Evolutionary conservation across 2,797 vertebrate genomes (phyloP).

Genomic region (Eospalax fontanierii): DNA sequence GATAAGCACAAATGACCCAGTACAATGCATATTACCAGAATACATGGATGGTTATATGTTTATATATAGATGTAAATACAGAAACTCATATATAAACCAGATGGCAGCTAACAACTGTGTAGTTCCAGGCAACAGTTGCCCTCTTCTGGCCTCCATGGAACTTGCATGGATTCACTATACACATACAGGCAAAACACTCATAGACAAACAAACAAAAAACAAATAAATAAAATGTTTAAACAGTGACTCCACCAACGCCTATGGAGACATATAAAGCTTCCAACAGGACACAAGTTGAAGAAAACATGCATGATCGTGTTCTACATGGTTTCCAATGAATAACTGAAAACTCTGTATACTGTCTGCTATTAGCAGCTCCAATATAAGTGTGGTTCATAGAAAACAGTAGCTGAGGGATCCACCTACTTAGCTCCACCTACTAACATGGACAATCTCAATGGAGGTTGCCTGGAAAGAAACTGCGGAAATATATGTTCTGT

Average conservation of each 20-base stretch:
- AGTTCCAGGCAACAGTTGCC: too few relatives aligned
- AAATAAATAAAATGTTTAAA: background rate
- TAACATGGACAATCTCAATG: background rate
- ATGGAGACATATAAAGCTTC: conserved; percentile 35
- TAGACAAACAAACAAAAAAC: too few relatives aligned
- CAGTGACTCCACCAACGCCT: background rate
- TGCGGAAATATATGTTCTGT: background rate
- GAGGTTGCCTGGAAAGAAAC: background rate
- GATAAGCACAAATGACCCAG: background rate
- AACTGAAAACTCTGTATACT: background rate
- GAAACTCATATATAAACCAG: background rate
- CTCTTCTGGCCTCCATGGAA: too few relatives aligned
- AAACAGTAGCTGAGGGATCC: too few relatives aligned
- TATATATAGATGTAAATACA: background rate
- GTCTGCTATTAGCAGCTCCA: background rate
- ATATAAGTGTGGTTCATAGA: background rate
- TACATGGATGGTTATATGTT: background rate
- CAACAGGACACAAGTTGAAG: background rate
- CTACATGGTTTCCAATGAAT: conserved; percentile 17
- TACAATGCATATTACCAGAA: background rate
- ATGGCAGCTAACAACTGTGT: too few relatives aligned
- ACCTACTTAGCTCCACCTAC: background rate
- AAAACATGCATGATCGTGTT: background rate
- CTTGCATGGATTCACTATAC: too few relatives aligned
- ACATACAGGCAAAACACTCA: too few relatives aligned